Percentiles rank a stretch among this genome's conserved stretches.
phyloP scores from a whole-genome alignment of 2,797 vertebrate genomes.

The Clarias laeviceps region DNA sequence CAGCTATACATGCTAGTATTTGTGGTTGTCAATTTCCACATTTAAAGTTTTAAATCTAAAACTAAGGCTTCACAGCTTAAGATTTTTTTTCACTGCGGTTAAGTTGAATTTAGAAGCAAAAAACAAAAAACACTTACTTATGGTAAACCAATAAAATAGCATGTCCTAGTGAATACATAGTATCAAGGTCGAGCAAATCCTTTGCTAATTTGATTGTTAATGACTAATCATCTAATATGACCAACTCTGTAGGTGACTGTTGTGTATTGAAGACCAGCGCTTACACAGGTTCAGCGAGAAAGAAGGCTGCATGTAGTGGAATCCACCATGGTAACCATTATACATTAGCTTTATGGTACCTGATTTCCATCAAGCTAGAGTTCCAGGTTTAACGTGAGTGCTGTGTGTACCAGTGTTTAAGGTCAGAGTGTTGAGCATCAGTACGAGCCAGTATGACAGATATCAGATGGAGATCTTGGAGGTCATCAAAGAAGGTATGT shows the following conservation, averaged over 20 bases:
- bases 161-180: neutral
- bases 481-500: too few species aligned
- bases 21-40: neutral
- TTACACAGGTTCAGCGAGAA: slow-evolving; percentile 52
- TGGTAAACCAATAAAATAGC: neutral
- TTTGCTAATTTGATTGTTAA: slow-evolving; percentile 62
- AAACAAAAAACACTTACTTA: neutral
- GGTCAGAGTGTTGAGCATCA: too few species aligned
- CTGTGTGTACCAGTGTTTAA: too few species aligned
- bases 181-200: neutral
- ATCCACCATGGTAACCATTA: slow-evolving; percentile 68
- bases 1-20: neutral
- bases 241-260: slow-evolving; percentile 68
- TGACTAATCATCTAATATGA: neutral
- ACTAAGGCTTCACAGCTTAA: neutral
- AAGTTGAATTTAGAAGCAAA: neutral
- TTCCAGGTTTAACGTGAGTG: neutral
- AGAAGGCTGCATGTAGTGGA: slow-evolving; percentile 62
- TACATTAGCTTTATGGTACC: neutral
- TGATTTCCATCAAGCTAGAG: neutral
- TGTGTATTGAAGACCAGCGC: slow-evolving; percentile 63
- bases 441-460: too few species aligned
- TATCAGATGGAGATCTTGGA: too few species aligned
- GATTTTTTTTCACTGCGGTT: neutral
- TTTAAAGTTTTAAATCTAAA: neutral